phyloP scores from a whole-genome alignment of 1,140 invertebrate genomes.

The Microvelia longipes region DNA sequence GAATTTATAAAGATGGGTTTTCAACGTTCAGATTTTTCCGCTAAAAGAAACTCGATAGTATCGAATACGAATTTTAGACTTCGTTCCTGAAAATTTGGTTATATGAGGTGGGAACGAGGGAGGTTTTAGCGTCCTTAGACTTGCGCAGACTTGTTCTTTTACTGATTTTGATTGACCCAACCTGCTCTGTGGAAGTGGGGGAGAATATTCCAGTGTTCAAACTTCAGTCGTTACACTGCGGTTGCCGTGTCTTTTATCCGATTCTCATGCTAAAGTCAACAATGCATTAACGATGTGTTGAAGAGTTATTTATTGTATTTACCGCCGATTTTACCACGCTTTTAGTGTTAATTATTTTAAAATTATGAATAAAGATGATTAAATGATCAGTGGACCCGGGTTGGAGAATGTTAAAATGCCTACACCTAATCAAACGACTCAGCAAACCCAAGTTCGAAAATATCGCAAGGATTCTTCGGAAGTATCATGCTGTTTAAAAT shows the following conservation, averaged over 20 bases:
- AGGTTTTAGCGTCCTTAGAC: no score
- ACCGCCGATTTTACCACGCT: no score
- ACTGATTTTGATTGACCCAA: not conserved
- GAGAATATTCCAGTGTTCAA: not conserved
- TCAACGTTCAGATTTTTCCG: no score
- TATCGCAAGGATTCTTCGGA: constrained; percentile 73
- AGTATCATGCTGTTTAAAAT: constrained; percentile 94
- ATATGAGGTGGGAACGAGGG: no score
- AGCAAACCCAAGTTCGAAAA: constrained; percentile 35
- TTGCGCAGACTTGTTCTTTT: not conserved
- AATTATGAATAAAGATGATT: not conserved
- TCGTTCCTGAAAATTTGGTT: no score
- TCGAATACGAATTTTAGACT: no score
- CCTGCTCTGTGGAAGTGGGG: not conserved
- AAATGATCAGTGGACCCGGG: not conserved
- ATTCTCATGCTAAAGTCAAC: not conserved
- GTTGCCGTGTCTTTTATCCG: not conserved
- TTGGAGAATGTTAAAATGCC: not conserved
- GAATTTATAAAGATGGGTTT: no score
- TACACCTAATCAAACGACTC: not conserved
- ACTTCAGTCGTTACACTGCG: not conserved
- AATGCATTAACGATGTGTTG: not conserved
- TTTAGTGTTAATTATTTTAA: not conserved
- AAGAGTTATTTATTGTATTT: not conserved
- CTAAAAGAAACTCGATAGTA: no score